A percentile compares a stretch with the other conserved stretches of the same genome.
Conservation (phyloP, 2,888 invertebrate genomes). For the Perithous albicinctus region DNA sequence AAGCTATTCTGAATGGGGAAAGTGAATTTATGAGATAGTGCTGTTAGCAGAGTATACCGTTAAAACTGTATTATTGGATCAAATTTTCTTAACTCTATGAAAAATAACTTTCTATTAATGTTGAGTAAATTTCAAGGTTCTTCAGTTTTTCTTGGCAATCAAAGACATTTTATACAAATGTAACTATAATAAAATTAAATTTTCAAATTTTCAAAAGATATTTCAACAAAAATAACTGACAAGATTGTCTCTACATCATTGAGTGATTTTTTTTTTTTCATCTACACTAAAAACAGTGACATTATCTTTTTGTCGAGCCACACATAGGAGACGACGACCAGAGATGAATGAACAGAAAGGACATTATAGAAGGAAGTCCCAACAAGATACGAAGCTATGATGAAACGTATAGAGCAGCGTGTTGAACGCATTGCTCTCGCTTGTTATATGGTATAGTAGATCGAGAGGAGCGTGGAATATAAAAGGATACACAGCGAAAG, state of each 20-base stretch:
- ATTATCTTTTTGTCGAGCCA: too few species aligned
- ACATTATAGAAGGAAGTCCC: neutral
- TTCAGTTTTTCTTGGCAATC: too few species aligned
- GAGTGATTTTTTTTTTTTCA: too few species aligned
- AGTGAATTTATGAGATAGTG: neutral
- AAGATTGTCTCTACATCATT: too few species aligned
- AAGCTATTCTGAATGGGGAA: neutral
- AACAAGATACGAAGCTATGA: neutral
- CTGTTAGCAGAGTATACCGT: neutral
- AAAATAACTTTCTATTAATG: neutral
- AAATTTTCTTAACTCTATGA: neutral
- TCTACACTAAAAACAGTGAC: too few species aligned
- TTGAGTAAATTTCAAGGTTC: too few species aligned
- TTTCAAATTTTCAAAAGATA: too few species aligned
- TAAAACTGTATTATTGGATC: neutral
- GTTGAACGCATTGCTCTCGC: neutral
- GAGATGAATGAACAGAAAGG: neutral
- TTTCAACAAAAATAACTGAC: too few species aligned
- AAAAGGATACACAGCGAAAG: conserved; percentile 31
- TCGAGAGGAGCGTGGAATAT: conserved; percentile 31
- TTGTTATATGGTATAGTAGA: conserved; percentile 10
- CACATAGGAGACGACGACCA: neutral
- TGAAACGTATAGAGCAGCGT: neutral
- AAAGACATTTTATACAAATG: too few species aligned
- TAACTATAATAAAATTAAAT: too few species aligned